phyloP scores from a whole-genome alignment of 2,797 vertebrate genomes.

The Geotrypetes seraphini region DNA sequence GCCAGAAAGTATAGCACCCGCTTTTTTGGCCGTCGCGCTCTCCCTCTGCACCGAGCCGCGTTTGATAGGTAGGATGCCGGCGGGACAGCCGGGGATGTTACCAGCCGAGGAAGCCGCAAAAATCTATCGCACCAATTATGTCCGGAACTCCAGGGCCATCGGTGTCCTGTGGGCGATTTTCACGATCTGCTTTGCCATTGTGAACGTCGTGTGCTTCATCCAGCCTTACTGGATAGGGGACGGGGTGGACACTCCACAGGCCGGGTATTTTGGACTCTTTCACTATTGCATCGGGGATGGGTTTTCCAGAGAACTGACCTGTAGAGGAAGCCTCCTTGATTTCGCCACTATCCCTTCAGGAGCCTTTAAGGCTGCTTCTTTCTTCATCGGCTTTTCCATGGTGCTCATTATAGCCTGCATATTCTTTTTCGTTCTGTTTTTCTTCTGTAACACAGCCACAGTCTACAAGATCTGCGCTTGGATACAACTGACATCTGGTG shows the following conservation, averaged over 20 bases:
- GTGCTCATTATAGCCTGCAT: slow-evolving; percentile 87
- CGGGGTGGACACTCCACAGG: slow-evolving; percentile 87
- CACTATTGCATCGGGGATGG: slow-evolving; percentile 88
- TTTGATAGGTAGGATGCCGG: no score
- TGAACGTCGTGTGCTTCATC: slow-evolving; percentile 90
- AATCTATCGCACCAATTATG: slow-evolving; percentile 91
- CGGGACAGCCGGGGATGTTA: slow-evolving; percentile 75
- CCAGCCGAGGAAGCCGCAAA: slow-evolving; percentile 91
- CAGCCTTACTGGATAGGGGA: slow-evolving; percentile 97
- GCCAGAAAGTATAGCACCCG: no score
- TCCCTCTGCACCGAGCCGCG: no score
- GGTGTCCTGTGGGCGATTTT: slow-evolving; percentile 94
- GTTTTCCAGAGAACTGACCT: slow-evolving; percentile 75
- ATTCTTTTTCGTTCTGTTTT: slow-evolving; percentile 89
- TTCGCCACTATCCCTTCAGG: slow-evolving; percentile 80
- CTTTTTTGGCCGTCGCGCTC: no score
- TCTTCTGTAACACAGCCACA: slow-evolving; percentile 93
- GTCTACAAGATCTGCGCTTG: slow-evolving; percentile 96
- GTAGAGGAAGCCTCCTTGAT: slow-evolving; percentile 89
- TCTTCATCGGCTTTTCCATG: slow-evolving; percentile 94
- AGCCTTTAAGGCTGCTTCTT: slow-evolving; percentile 93
- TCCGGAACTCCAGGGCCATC: slow-evolving; percentile 88
- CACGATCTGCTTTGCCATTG: slow-evolving; percentile 90
- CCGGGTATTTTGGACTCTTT: slow-evolving; percentile 92
- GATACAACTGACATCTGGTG: slow-evolving; percentile 89